These are phyloP conservation scores for Drosophila prolongata DNA, from an alignment of 2,888 invertebrate species.

Conservation along the genomic window DNA sequence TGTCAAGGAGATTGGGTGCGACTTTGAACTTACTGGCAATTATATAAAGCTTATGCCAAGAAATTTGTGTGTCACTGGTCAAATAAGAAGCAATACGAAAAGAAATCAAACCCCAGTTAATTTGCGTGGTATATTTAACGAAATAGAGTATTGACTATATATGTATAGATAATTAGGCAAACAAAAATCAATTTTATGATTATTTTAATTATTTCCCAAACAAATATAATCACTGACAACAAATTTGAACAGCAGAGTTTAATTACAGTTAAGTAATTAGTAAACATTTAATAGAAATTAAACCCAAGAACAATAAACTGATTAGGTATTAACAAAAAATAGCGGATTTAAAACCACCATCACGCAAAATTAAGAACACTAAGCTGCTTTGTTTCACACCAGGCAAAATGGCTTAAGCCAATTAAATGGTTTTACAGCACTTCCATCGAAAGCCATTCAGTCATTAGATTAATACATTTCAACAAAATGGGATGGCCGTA, in stretches of 20 bases:
- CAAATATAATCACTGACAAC: too few relatives aligned
- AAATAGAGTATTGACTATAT: too few relatives aligned
- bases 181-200: too few relatives aligned
- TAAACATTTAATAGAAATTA: background rate
- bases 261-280: too few relatives aligned
- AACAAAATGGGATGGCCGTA: slow-evolving; percentile 26
- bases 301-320: background rate
- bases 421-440: slow-evolving; percentile 9
- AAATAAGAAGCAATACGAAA: too few relatives aligned
- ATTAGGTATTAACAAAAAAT: background rate
- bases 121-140: too few relatives aligned
- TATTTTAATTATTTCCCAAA: too few relatives aligned
- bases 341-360: background rate
- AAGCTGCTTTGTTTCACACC: background rate
- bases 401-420: background rate
- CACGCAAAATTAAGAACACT: background rate
- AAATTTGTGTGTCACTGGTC: background rate
- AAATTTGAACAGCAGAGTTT: too few relatives aligned
- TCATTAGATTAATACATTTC: slow-evolving; percentile 40
- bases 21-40: slow-evolving; percentile 25
- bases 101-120: background rate
- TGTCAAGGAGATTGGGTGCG: slow-evolving; percentile 22
- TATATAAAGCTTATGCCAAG: slow-evolving; percentile 8
- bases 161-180: too few relatives aligned
- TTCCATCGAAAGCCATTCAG: slow-evolving; percentile 23